Conservation (phyloP, 2,797 vertebrate species). For the Leptodactylus fallax region DNA sequence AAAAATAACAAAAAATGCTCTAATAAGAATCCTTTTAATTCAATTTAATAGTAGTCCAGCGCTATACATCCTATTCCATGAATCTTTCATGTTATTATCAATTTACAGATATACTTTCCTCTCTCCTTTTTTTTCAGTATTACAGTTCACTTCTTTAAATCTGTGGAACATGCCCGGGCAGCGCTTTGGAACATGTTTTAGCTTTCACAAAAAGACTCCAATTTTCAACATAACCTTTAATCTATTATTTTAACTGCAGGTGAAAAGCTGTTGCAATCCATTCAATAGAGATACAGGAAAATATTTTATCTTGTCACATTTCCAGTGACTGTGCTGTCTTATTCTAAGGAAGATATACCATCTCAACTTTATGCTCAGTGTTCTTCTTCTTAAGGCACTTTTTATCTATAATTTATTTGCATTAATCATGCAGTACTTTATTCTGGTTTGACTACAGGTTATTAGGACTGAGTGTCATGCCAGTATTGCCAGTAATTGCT, state of each 20-base stretch:
- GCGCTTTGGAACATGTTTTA: constrained; percentile 1
- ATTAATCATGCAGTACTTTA: constrained; percentile 33
- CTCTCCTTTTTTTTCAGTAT: neutral
- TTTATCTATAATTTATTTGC: constrained; percentile 47
- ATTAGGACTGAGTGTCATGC: constrained; percentile 29
- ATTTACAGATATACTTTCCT: neutral
- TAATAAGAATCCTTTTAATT: too few relatives aligned
- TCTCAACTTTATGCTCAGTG: constrained; percentile 7
- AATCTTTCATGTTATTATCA: neutral
- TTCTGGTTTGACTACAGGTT: constrained; percentile 34
- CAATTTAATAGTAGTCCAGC: too few relatives aligned
- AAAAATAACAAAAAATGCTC: too few relatives aligned
- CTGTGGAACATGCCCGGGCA: neutral
- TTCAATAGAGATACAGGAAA: constrained; percentile 25
- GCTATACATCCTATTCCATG: neutral
- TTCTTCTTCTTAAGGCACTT: constrained; percentile 27
- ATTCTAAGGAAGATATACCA: constrained; percentile 11
- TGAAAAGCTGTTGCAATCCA: constrained; percentile 34
- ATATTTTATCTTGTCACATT: constrained; percentile 34
- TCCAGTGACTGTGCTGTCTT: neutral
- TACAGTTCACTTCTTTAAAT: neutral
- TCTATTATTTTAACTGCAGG: constrained; percentile 48
- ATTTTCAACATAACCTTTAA: constrained; percentile 38
- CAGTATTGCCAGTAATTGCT: constrained; percentile 34
- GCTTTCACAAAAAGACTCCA: neutral